Evolutionary conservation across 2,113 vertebrate species (phyloP), one percentile per base, ranked within the genome.

Genomic region (Bombycilla garrulus): DNA sequence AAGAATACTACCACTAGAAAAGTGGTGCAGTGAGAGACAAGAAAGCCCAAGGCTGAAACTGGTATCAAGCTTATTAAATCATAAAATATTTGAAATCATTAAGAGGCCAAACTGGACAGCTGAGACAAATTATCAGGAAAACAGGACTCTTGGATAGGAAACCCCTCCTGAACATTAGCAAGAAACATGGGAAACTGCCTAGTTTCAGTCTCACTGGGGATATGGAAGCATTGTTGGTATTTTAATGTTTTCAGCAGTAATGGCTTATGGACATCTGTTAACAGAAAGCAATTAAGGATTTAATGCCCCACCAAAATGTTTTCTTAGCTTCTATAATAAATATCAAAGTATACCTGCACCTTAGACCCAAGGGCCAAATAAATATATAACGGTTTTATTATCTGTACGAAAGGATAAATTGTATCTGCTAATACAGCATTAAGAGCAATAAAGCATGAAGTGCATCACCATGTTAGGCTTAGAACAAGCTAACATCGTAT

Each of bases 1-100:
- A 92, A 81, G 47, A 94, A 90, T 91, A 94, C 84, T 84, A 61
- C 22, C 35, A 12, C 29, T 72, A 80, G 51, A 88, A 95, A 93
- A 91, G 77, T 62, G 14, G 35, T 53, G 13, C 84, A 53, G 28
- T 35, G 47, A 93, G 78, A 45, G 47, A 51, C 76, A 33, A 83
- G 58, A 78, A 83, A 88, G 36, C 77, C 65, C n/a, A 18, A 83
- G 82, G 86, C 76, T 70, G 64, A 81, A 88, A 81, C 5, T 47
- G 58, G 15, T 74, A 85, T 50, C 44, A 85, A 80, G 31, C 10
- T 82, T 76, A 89, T 76, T 96, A 87, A 83, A 92, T 64, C 42
- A 90, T 62, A 84, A 81, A 90, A 80, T 21, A 70, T 45, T 79
- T 58, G 29, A 81, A 93, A 73, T 58, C 23, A 94, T 88, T 88